phyloP scores from a whole-genome alignment of 2,888 invertebrate species.

The Xanthorhoe spadicearia region DNA sequence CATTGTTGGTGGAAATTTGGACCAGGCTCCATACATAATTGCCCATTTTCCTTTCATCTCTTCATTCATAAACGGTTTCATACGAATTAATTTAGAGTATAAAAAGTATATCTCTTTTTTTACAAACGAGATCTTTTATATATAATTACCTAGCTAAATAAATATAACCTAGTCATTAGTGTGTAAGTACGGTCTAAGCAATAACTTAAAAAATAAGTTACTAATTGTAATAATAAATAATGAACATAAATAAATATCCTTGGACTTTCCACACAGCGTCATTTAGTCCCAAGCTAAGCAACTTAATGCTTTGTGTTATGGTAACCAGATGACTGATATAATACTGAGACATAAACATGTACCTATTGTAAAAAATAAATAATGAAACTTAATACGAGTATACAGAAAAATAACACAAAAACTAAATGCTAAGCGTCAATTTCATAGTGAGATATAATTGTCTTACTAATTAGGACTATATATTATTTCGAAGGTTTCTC shows the following conservation, averaged over 20 bases:
- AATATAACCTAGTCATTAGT: conserved; percentile 11
- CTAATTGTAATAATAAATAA: neutral
- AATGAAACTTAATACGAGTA: neutral
- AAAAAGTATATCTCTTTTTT: neutral
- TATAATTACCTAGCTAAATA: neutral
- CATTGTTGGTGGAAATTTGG: too few relatives aligned
- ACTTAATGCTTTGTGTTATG: too few relatives aligned
- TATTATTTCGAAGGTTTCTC: too few relatives aligned
- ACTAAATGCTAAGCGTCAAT: neutral
- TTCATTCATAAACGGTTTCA: neutral
- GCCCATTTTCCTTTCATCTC: too few relatives aligned
- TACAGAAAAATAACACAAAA: neutral
- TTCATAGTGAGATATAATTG: too few relatives aligned
- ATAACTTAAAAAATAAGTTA: neutral
- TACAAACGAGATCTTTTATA: neutral
- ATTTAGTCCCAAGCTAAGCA: too few relatives aligned
- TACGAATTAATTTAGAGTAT: neutral
- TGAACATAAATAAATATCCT: neutral
- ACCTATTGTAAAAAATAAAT: neutral
- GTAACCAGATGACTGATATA: too few relatives aligned
- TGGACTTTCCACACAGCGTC: too few relatives aligned
- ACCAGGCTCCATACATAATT: too few relatives aligned
- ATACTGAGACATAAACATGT: too few relatives aligned
- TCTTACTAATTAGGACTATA: too few relatives aligned
- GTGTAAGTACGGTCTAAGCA: conserved; percentile 6